A percentile compares a stretch with the other conserved stretches of the same genome.
These are phyloP conservation scores for Alethe castanea DNA, from an alignment of 2,113 vertebrate genomes.

Conservation along the genomic window DNA sequence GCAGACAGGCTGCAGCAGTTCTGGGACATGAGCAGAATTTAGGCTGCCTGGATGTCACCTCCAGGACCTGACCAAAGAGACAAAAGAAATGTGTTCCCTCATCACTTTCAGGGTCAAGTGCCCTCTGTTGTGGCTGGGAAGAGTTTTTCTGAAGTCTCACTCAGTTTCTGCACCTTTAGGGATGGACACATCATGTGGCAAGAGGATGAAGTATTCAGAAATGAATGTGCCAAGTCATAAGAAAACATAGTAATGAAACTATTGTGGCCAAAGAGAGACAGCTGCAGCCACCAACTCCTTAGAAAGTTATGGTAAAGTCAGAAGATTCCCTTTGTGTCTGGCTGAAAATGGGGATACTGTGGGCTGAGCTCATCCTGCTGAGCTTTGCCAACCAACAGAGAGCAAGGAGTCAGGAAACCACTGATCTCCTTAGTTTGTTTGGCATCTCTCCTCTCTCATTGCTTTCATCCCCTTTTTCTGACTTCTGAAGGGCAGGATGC, in stretches of 20 bases:
- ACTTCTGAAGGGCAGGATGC: background rate
- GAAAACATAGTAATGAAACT: background rate
- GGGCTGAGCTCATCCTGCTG: background rate
- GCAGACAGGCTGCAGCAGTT: background rate
- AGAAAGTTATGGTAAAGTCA: background rate
- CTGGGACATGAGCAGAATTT: background rate
- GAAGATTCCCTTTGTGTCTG: background rate
- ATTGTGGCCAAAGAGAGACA: background rate
- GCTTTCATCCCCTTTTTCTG: background rate
- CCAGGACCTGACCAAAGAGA: background rate
- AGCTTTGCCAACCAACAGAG: fast-evolving
- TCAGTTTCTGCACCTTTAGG: background rate
- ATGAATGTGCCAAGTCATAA: background rate
- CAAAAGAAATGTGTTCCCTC: background rate
- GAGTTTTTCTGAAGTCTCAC: background rate
- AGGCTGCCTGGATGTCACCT: background rate
- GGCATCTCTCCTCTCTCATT: background rate
- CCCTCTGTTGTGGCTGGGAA: background rate
- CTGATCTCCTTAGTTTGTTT: background rate
- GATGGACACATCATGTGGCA: background rate
- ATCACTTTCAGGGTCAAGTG: background rate
- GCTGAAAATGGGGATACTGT: background rate
- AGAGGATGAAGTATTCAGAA: background rate
- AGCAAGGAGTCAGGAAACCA: background rate
- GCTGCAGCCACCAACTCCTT: background rate